Base-by-base conservation (phyloP, 2,113 vertebrate species). In the Pampusana beccarii region DNA sequence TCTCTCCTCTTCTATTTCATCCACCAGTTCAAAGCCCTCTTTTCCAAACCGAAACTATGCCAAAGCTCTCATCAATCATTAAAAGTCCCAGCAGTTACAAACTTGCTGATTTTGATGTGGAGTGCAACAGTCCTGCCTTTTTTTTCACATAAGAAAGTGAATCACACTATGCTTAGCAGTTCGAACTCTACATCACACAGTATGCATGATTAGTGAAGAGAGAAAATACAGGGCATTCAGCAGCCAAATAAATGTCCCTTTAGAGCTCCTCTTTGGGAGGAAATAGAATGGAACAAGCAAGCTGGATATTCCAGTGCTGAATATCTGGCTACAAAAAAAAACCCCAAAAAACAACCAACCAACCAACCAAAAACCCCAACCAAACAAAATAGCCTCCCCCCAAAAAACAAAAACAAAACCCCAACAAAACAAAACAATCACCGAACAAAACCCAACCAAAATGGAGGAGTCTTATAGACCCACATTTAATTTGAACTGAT, bases 51-150 rank as follows among this genome's bases (percentile, higher is more conserved):
- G 93, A 97, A 96, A 94, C 73, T 82, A 78, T 90, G 70, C 80
- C 85, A 92, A 94, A 97, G 75, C 86, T 92, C 94, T 96, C 91
- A 95, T 97, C 97, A 96, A 97, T 96, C 93, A 92, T 96, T 97
- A 90, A 89, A 96, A 96, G 92, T 94, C 94, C 42, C 85, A 79
- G 89, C 80, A 95, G 94, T 87, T 93, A 80, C 12, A 94, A 94
- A 95, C 95, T 94, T 36, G 11, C 83, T 80, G 86, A 96, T 97
- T 97, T 93, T 95, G 88, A 93, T 80, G 73, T 61, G 92, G 86
- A 86, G 78, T 73, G 61, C 62, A 90, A 69, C 26, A 81, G 56
- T 81, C 58, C 36, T 90, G 28, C 56, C 38, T 88, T 93, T 72
- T 70, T 91, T 94, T 85, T 38, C 46, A 26, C n/a, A 38, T 50